Evolutionary conservation across 2,797 vertebrate genomes (phyloP).

Genomic region (Trachops cirrhosus): DNA sequence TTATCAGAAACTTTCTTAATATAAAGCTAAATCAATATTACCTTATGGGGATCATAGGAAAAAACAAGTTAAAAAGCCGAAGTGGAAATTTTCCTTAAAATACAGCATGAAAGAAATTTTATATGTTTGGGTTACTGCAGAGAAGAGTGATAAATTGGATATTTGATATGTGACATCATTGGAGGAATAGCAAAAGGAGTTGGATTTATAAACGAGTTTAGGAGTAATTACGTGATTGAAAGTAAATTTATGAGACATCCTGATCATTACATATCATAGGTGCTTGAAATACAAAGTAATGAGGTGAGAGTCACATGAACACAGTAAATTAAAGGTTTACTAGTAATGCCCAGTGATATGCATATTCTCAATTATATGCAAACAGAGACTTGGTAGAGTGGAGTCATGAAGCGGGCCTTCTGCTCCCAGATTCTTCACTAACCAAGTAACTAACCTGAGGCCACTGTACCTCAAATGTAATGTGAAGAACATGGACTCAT

Average conservation of each 20-base stretch:
- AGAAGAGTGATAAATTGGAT: conserved; percentile 64
- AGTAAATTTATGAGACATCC: conserved; percentile 51
- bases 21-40: conserved; percentile 48
- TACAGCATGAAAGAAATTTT: conserved; percentile 17
- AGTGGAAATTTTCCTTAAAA: conserved; percentile 49
- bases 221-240: conserved; percentile 57
- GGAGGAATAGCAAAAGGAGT: conserved; percentile 20
- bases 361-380: background rate
- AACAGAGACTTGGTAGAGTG: background rate
- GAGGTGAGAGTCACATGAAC: conserved; percentile 45
- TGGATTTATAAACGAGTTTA: conserved; percentile 58
- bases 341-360: background rate
- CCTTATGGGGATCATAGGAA: conserved; percentile 10
- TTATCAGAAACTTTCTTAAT: conserved; percentile 63
- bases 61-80: conserved; percentile 52
- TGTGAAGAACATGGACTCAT: background rate
- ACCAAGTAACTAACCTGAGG: background rate
- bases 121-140: conserved; percentile 26
- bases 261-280: conserved; percentile 22
- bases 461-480: background rate
- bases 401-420: background rate
- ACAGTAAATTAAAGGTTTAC: background rate
- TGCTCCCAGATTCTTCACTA: background rate
- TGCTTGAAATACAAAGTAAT: conserved; percentile 40
- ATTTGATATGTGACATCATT: conserved; percentile 51